These are phyloP conservation scores for Kryptolebias marmoratus DNA, from an alignment of 2,113 vertebrate species.

Conservation along the genomic window DNA sequence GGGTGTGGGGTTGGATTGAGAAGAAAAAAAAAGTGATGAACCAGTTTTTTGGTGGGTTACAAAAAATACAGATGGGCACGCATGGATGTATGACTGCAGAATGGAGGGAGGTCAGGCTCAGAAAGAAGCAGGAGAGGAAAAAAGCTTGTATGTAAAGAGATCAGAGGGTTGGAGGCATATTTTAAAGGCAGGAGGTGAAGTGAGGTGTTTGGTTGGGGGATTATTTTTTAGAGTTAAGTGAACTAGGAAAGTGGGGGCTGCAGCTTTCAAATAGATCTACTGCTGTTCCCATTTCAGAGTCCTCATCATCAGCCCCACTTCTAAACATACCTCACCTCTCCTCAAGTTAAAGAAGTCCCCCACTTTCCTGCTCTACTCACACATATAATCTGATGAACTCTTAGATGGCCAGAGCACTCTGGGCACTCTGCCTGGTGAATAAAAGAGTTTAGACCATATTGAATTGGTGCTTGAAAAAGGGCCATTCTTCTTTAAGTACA, in stretches of 20 bases:
- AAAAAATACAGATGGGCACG: constrained; percentile 41
- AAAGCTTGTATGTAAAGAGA: constrained; percentile 58
- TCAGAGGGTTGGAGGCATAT: constrained; percentile 45
- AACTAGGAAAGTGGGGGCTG: constrained; percentile 42
- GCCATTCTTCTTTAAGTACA: constrained; percentile 49
- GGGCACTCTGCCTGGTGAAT: constrained; percentile 42
- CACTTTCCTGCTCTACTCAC: constrained; percentile 24
- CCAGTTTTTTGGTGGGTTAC: constrained; percentile 25
- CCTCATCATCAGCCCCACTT: constrained; percentile 54
- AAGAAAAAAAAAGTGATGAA: constrained; percentile 33
- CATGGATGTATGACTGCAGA: constrained; percentile 5
- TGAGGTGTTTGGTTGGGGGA: constrained; percentile 27
- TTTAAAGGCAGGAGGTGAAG: constrained; percentile 40
- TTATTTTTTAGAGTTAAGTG: constrained; percentile 55
- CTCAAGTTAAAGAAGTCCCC: constrained; percentile 30
- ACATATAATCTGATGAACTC: constrained; percentile 51
- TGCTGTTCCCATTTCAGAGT: constrained; percentile 36
- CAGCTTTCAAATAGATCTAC: constrained; percentile 47
- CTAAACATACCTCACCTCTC: constrained; percentile 58
- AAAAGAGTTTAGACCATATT: constrained; percentile 33
- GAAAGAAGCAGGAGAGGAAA: constrained; percentile 37
- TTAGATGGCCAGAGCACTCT: constrained; percentile 36
- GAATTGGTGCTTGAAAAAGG: constrained; percentile 52
- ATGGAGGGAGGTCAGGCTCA: constrained; percentile 44
- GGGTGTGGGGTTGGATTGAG: constrained; percentile 16